phyloP scores from a whole-genome alignment of 2,888 invertebrate species.

The Cataglyphis albicans region DNA sequence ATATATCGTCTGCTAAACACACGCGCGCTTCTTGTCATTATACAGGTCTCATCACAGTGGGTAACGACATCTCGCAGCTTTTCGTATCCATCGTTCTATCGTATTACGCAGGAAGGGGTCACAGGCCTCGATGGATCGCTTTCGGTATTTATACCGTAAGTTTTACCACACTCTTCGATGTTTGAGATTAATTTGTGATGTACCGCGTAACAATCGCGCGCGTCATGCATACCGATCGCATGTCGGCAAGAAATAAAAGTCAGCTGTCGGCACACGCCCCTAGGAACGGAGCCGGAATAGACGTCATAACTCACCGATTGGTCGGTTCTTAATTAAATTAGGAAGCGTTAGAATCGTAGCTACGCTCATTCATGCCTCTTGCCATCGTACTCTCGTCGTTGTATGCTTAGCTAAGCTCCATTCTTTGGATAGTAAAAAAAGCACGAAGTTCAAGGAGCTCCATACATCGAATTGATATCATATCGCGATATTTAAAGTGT shows the following conservation, averaged over 20 bases:
- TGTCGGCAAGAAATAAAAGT: slow-evolving; percentile 60
- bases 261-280: slow-evolving; percentile 70
- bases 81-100: slow-evolving; percentile 89
- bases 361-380: slow-evolving; percentile 82
- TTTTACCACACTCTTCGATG: slow-evolving; percentile 46
- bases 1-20: neutral
- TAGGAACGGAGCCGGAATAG: slow-evolving; percentile 64
- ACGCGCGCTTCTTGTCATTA: slow-evolving; percentile 10
- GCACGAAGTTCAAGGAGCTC: slow-evolving; percentile 55
- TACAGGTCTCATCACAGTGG: slow-evolving; percentile 90
- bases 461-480: slow-evolving; percentile 37
- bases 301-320: slow-evolving; percentile 75
- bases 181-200: slow-evolving; percentile 1
- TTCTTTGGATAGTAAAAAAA: slow-evolving; percentile 78
- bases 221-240: slow-evolving; percentile 27
- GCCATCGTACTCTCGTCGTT: slow-evolving; percentile 76
- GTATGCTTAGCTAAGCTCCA: slow-evolving; percentile 76
- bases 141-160: slow-evolving; percentile 87
- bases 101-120: slow-evolving; percentile 91
- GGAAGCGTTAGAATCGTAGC: slow-evolving; percentile 81
- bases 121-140: slow-evolving; percentile 92
- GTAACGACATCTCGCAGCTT: slow-evolving; percentile 91
- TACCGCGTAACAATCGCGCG: slow-evolving; percentile 22
- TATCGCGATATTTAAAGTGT: slow-evolving; percentile 12
- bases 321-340: slow-evolving; percentile 81